Evolutionary conservation across 2,888 invertebrate species (phyloP).

Genomic region (Liodrosophila aerea): DNA sequence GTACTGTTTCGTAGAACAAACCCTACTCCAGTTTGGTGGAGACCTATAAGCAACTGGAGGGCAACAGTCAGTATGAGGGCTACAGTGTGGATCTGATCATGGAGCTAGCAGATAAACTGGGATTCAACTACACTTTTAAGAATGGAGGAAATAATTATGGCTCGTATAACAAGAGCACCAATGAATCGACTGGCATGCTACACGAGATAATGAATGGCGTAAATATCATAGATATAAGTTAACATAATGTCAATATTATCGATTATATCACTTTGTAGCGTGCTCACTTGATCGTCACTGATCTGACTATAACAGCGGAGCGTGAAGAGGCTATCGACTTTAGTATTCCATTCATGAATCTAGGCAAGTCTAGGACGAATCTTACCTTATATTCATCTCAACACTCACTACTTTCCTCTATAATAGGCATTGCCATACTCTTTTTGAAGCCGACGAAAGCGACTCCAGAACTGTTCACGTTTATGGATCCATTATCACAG

Average conservation of each 20-base stretch:
- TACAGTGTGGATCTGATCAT: conserved; percentile 94
- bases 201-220: conserved; percentile 88
- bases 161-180: conserved; percentile 84
- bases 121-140: conserved; percentile 92
- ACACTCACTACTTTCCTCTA: neutral
- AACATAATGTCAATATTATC: neutral
- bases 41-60: conserved; percentile 86
- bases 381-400: neutral
- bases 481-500: conserved; percentile 93
- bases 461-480: conserved; percentile 93
- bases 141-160: conserved; percentile 91
- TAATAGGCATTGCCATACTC: conserved; percentile 92
- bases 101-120: conserved; percentile 88
- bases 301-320: conserved; percentile 93
- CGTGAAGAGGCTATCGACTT: conserved; percentile 95
- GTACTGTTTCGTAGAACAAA: conserved; percentile 83
- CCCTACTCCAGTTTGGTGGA: conserved; percentile 94
- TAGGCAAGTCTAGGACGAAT: conserved; percentile 83
- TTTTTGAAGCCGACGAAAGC: conserved; percentile 93
- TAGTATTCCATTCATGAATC: conserved; percentile 97
- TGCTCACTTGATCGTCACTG: conserved; percentile 95
- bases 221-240: neutral
- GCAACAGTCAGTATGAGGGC: conserved; percentile 93
- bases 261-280: conserved; percentile 83
- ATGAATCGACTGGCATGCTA: conserved; percentile 93